phyloP scores from a whole-genome alignment of 2,888 invertebrate species.

The Thysanoteuthis rhombus region DNA sequence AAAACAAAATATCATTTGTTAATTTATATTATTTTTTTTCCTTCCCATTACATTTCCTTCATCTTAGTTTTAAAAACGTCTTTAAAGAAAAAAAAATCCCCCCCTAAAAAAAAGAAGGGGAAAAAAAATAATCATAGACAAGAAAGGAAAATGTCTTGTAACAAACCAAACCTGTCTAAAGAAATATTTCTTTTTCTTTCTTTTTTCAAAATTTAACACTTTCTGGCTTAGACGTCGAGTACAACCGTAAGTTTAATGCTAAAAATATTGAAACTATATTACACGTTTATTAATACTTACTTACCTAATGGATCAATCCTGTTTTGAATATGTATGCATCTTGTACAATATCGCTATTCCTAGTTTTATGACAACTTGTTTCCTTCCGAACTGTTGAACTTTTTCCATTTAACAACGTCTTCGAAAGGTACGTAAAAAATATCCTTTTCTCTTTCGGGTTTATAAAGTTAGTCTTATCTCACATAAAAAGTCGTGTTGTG shows the following conservation, averaged over 20 bases:
- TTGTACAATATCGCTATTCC: not conserved
- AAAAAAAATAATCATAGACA: not conserved
- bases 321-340: not conserved
- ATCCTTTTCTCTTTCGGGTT: not conserved
- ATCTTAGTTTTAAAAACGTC: not conserved
- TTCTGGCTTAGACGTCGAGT: not conserved
- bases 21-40: not conserved
- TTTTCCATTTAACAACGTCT: not conserved
- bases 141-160: too few species aligned
- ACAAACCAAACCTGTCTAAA: not conserved
- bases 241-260: not conserved
- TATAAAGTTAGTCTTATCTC: not conserved
- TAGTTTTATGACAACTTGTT: not conserved
- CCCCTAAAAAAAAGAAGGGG: not conserved
- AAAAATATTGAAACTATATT: not conserved
- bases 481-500: not conserved
- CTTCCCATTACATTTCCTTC: not conserved
- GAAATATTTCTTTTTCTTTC: not conserved
- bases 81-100: too few species aligned
- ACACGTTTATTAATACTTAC: not conserved
- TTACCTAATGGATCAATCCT: not conserved
- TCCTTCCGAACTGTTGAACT: not conserved
- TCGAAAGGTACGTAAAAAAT: not conserved
- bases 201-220: not conserved
- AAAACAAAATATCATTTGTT: not conserved